phyloP scores from a whole-genome alignment of 35 echinoderm and acorn worm genomes.

The Lytechinus pictus region DNA sequence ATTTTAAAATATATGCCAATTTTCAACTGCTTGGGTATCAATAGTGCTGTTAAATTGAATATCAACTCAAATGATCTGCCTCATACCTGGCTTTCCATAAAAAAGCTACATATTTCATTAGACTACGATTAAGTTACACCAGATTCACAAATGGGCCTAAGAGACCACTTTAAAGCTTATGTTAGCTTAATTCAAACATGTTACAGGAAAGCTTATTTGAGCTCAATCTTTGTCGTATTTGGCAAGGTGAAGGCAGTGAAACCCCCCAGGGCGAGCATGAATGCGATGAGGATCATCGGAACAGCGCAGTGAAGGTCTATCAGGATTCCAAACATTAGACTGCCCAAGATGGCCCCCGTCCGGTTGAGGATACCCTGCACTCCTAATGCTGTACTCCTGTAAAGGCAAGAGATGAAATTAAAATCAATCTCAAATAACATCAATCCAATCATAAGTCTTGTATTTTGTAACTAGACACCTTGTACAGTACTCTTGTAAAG shows the following conservation, averaged over 20 bases:
- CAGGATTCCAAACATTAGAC: slow-evolving; percentile 84
- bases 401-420: neutral
- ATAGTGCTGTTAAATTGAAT: too few species aligned
- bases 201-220: slow-evolving; percentile 49
- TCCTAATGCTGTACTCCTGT: slow-evolving; percentile 84
- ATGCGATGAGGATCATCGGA: slow-evolving; percentile 74
- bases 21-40: too few species aligned
- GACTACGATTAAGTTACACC: too few species aligned
- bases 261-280: slow-evolving; percentile 77
- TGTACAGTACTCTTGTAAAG: slow-evolving; percentile 51
- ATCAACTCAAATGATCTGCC: too few species aligned
- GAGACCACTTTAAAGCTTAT: too few species aligned
- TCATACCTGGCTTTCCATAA: too few species aligned
- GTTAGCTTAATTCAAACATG: too few species aligned
- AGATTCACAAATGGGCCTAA: too few species aligned
- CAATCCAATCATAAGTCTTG: too few species aligned
- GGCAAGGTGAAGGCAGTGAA: slow-evolving; percentile 67
- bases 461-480: slow-evolving; percentile 54
- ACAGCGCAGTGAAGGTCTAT: slow-evolving; percentile 81
- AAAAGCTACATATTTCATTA: too few species aligned
- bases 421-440: neutral
- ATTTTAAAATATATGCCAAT: too few species aligned
- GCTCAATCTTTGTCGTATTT: slow-evolving; percentile 71
- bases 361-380: slow-evolving; percentile 74
- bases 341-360: slow-evolving; percentile 75